phyloP scores from a whole-genome alignment of 2,888 invertebrate genomes.

The Oscheius sp. region DNA sequence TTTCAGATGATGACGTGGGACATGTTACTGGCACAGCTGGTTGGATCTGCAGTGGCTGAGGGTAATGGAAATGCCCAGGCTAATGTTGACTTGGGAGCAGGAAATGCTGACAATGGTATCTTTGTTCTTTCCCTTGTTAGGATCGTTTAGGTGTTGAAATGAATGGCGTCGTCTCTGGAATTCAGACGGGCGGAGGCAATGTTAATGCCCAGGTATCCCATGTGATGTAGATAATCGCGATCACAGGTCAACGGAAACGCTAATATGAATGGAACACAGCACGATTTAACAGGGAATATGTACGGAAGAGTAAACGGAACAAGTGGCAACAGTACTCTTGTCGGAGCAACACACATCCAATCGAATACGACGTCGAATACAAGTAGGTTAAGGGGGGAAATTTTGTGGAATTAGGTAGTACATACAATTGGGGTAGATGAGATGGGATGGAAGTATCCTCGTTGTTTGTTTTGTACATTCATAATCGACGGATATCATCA shows the following conservation, averaged over 20 bases:
- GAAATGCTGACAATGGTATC: constrained; percentile 42
- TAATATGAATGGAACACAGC: constrained; percentile 35
- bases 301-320: constrained; percentile 50
- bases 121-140: not conserved
- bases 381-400: constrained; percentile 36
- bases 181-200: constrained; percentile 43
- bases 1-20: constrained; percentile 50
- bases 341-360: constrained; percentile 54
- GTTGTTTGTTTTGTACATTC: too few species aligned
- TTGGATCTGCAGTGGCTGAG: constrained; percentile 47
- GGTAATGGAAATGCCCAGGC: constrained; percentile 59
- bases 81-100: constrained; percentile 52
- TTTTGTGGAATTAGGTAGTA: too few species aligned
- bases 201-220: constrained; percentile 48
- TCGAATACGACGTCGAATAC: constrained; percentile 41
- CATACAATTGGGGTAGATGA: too few species aligned
- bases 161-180: constrained; percentile 55
- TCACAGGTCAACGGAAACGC: constrained; percentile 48
- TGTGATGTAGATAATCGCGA: not conserved
- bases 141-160: constrained; percentile 51
- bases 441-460: too few species aligned
- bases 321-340: constrained; percentile 46
- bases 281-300: constrained; percentile 47
- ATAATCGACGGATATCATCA: too few species aligned
- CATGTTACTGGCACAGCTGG: constrained; percentile 48